Base-by-base conservation (phyloP, 2,888 invertebrate genomes). In the Standfussiana lucernea region DNA sequence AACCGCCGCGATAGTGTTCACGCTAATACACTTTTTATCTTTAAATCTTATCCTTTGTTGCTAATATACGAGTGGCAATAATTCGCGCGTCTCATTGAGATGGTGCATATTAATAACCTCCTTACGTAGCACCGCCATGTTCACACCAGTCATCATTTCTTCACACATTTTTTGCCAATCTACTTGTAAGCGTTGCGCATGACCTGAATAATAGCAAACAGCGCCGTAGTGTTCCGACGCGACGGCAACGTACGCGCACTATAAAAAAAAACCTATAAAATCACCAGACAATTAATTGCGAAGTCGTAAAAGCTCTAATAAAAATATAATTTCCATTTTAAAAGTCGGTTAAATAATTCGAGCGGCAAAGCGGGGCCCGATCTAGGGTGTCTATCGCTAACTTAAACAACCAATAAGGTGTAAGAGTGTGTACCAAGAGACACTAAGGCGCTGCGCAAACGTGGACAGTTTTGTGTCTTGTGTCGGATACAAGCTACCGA, bases 391-490 rank as follows among this genome's bases (percentile, higher is more conserved):
- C 87, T 87, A 80, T 75, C 80, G 59, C 78, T 78, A 87, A 88
- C 77, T 82, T 81, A 82, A 84, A 80, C 90, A 89, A 88, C 89
- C 90, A 91, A 89, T 88, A 89, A 89, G 88, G 89, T 79, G 77
- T 80, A 88, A 89, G 89, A 90, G 89, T 84, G 88, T 85, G 86
- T 80, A 86, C 88, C 88, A 90, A 89, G 88, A 89, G 88, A 85
- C 88, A 88, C 86, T n/a, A n/a, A n/a, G n/a, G n/a, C n/a, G n/a
- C n/a, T n/a, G n/a, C n/a, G n/a, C n/a, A n/a, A n/a, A n/a, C n/a
- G n/a, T n/a, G n/a, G n/a, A n/a, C n/a, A n/a, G n/a, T n/a, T n/a
- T n/a, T n/a, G n/a, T n/a, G n/a, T n/a, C n/a, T n/a, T n/a, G n/a
- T n/a, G n/a, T n/a, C n/a, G n/a, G n/a, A n/a, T n/a, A n/a, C n/a